Evolutionary conservation across 2,888 invertebrate species (phyloP).

Genomic region (Eurytoma californica): DNA sequence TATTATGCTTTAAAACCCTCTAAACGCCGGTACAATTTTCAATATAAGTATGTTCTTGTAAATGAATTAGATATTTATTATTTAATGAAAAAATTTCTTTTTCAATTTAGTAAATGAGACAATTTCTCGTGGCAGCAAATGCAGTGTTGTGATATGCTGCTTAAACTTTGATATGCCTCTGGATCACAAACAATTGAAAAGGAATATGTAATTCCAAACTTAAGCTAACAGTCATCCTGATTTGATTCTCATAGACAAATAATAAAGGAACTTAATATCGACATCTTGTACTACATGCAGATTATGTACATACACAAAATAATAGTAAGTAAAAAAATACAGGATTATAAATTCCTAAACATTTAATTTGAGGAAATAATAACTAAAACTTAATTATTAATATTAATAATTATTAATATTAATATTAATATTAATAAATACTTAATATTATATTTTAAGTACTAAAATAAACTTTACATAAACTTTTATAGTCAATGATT

Average conservation of each 20-base stretch:
- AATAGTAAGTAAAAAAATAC: constrained; percentile 41
- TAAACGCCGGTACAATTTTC: constrained; percentile 28
- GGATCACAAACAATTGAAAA: constrained; percentile 46
- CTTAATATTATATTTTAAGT: constrained; percentile 33
- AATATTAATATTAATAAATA: not conserved
- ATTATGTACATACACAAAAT: constrained; percentile 21
- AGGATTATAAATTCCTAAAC: not conserved
- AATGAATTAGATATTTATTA: too few relatives aligned
- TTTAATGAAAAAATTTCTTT: constrained; percentile 3
- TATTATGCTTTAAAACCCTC: constrained; percentile 13
- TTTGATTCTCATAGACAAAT: constrained; percentile 11
- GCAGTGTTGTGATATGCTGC: not conserved
- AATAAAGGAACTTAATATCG: constrained; percentile 5
- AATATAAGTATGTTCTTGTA: not conserved
- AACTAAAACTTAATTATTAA: constrained; percentile 15
- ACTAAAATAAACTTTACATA: constrained; percentile 7
- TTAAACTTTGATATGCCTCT: constrained; percentile 49
- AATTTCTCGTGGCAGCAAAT: constrained; percentile 28
- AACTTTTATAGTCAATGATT: constrained; percentile 10
- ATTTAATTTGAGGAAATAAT: constrained; percentile 17
- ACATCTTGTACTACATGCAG: not conserved
- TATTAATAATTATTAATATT: too few relatives aligned
- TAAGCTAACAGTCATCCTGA: constrained; percentile 49
- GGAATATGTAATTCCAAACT: constrained; percentile 25
- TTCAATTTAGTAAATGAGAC: constrained; percentile 16